Evolutionary conservation across 2,113 vertebrate genomes (phyloP).

Genomic region (Coturnix japonica): DNA sequence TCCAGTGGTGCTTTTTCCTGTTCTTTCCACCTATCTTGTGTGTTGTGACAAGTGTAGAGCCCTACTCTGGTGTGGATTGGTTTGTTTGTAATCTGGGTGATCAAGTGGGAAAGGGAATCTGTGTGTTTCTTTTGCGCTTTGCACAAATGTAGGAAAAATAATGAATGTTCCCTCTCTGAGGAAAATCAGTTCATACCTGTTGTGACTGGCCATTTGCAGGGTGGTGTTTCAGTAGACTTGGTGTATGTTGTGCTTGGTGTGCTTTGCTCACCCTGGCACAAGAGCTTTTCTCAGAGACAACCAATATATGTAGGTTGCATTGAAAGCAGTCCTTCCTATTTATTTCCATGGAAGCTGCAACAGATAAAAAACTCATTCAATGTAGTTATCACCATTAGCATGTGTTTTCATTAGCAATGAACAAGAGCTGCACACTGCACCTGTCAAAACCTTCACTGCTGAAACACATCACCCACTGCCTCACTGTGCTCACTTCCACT

Average conservation of each 20-base stretch:
- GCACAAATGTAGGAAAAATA: not conserved
- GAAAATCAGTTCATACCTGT: not conserved
- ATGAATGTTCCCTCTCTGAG: not conserved
- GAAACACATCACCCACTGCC: no score
- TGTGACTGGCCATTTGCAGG: fast-evolving
- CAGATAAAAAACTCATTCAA: no score
- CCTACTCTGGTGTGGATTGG: not conserved
- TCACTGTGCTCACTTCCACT: no score
- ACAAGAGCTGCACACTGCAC: no score
- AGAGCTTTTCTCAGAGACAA: not conserved
- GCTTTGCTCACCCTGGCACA: not conserved
- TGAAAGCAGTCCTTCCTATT: no score
- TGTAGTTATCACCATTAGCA: no score
- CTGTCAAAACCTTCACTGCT: no score
- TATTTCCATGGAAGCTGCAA: no score
- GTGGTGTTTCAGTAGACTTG: not conserved
- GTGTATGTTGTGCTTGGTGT: not conserved
- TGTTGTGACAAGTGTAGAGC: not conserved
- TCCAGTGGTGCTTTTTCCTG: not conserved
- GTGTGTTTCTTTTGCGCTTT: not conserved
- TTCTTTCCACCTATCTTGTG: fast-evolving
- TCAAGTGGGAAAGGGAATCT: not conserved
- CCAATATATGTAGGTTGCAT: no score
- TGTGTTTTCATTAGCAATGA: no score
- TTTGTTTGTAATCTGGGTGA: not conserved